Percentiles rank a stretch among this genome's conserved stretches.
Evolutionary conservation across 2,797 vertebrate species (phyloP).

Genomic region (Megalops cyprinoides): DNA sequence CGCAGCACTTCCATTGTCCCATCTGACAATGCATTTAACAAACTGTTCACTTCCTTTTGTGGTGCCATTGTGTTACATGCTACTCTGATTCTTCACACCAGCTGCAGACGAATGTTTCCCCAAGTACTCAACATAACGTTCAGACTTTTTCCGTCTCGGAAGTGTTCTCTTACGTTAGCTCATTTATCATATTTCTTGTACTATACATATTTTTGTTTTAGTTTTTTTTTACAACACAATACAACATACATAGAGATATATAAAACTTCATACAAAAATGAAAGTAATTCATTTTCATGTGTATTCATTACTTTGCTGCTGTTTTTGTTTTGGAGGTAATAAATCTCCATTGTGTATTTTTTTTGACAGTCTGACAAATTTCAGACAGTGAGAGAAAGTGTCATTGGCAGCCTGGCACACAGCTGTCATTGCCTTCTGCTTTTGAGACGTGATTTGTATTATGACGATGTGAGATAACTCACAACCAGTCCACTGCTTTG

Average conservation of each 20-base stretch:
- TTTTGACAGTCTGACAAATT: constrained; percentile 26
- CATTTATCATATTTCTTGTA: constrained; percentile 39
- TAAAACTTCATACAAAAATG: constrained; percentile 73
- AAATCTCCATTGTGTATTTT: constrained; percentile 18
- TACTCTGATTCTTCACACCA: constrained; percentile 20
- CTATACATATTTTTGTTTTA: constrained; percentile 54
- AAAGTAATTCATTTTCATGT: constrained; percentile 51
- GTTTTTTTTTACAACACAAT: constrained; percentile 56
- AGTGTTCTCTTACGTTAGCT: constrained; percentile 3
- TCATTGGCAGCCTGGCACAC: constrained; percentile 63
- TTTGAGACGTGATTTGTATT: neutral
- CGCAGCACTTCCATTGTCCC: neutral
- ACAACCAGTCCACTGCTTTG: neutral
- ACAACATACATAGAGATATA: constrained; percentile 56
- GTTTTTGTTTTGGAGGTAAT: constrained; percentile 12
- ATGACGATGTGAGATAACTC: neutral
- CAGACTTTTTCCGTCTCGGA: neutral
- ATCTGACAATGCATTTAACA: neutral
- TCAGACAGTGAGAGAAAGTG: constrained; percentile 45
- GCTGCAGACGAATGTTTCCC: neutral
- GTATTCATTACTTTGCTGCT: constrained; percentile 35
- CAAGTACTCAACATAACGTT: neutral
- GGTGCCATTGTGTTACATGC: neutral
- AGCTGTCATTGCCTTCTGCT: neutral
- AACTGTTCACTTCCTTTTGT: neutral